These are phyloP conservation scores for Stratiomys singularior DNA, from an alignment of 2,888 invertebrate species.

Conservation along the genomic window DNA sequence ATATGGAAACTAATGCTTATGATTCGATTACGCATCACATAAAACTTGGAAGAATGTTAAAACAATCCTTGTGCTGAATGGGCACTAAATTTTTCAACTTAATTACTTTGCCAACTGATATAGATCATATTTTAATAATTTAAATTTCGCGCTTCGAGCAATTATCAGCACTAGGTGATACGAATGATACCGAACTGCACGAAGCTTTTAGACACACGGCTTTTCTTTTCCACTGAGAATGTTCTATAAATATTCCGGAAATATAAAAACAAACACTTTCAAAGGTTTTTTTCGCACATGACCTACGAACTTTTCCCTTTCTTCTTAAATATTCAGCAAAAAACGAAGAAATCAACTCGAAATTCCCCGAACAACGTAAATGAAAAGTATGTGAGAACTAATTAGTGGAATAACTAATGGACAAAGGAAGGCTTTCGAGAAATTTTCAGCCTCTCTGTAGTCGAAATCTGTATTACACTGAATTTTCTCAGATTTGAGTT, in stretches of 20 bases:
- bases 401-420: constrained; percentile 4
- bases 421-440: constrained; percentile 10
- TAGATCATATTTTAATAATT: background rate
- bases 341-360: no score
- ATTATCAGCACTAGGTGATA: background rate
- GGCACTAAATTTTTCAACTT: background rate
- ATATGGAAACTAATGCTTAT: background rate
- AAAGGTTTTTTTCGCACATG: background rate
- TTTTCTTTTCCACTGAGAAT: background rate
- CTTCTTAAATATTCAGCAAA: no score
- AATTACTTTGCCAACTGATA: constrained; percentile 4
- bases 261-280: background rate
- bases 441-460: constrained; percentile 1
- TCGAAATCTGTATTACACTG: constrained; percentile 30
- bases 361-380: no score
- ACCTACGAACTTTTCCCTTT: no score
- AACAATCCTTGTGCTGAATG: background rate
- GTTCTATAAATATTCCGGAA: constrained; percentile 5
- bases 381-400: background rate
- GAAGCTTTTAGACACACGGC: background rate
- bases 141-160: background rate
- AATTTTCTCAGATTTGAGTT: constrained; percentile 48
- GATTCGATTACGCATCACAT: background rate
- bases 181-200: background rate
- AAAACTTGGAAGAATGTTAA: background rate